Evolutionary conservation across 2,888 invertebrate genomes (phyloP).

Genomic region (Agrilus cyanescens): DNA sequence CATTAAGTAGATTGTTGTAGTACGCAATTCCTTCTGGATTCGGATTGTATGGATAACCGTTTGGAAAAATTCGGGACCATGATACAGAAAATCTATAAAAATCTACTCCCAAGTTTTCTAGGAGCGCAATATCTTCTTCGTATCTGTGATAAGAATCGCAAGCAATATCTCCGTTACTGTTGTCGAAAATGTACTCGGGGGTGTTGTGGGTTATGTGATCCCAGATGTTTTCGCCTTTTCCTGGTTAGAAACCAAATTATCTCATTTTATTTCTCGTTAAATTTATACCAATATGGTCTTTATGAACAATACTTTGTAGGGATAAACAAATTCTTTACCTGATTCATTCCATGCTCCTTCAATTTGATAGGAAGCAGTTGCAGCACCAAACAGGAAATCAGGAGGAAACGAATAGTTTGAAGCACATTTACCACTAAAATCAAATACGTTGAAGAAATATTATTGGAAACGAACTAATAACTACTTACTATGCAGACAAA

Average conservation of each 20-base stretch:
- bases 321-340: constrained; percentile 26
- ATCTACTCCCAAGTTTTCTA: constrained; percentile 41
- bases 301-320: no score
- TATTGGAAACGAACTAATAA: no score
- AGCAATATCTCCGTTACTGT: constrained; percentile 17
- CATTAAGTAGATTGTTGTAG: constrained; percentile 47
- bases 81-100: constrained; percentile 48
- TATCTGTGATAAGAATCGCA: constrained; percentile 12
- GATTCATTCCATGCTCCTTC: constrained; percentile 42
- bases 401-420: constrained; percentile 17
- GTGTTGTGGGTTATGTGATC: constrained; percentile 37
- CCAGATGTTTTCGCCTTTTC: constrained; percentile 40
- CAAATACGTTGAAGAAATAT: no score
- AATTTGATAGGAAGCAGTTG: constrained; percentile 39
- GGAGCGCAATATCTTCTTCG: constrained; percentile 26
- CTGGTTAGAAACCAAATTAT: constrained; percentile 27
- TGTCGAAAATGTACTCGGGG: constrained; percentile 39
- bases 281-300: no score
- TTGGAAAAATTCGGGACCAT: constrained; percentile 54
- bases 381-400: constrained; percentile 25
- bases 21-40: constrained; percentile 50
- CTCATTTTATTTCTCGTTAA: no score
- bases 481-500: no score
- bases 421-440: no score
- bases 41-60: constrained; percentile 38